Conservation (phyloP, 2,888 invertebrate genomes). For the Hirtodrosophila alboralis region DNA sequence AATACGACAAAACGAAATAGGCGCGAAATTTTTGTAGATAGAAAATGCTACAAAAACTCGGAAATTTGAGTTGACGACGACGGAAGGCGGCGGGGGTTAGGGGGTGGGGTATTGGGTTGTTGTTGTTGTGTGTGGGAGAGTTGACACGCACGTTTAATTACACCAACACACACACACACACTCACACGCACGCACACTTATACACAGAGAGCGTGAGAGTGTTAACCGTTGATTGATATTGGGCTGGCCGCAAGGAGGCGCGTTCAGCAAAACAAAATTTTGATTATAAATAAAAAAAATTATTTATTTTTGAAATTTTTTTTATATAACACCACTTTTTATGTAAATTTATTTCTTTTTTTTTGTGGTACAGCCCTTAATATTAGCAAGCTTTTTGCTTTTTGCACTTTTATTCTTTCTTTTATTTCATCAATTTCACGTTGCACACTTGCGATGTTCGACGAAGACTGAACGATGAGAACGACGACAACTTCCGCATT, state of each 20-base stretch:
- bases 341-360: too few species aligned
- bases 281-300: constrained; percentile 42
- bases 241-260: constrained; percentile 53
- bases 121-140: constrained; percentile 40
- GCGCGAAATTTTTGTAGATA: constrained; percentile 57
- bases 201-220: constrained; percentile 25
- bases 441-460: constrained; percentile 57
- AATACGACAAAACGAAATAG: constrained; percentile 47
- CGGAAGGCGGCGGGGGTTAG: constrained; percentile 3
- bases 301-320: constrained; percentile 12
- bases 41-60: constrained; percentile 8
- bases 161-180: constrained; percentile 22
- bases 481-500: constrained; percentile 71
- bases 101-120: constrained; percentile 8
- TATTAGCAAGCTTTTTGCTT: constrained; percentile 1
- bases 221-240: constrained; percentile 38
- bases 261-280: constrained; percentile 42
- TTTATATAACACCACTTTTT: too few species aligned
- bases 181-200: constrained; percentile 28
- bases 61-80: constrained; percentile 35
- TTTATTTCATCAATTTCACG: constrained; percentile 48
- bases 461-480: constrained; percentile 66
- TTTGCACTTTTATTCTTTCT: constrained; percentile 19
- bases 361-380: constrained; percentile 3
- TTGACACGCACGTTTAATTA: constrained; percentile 62